Base-by-base conservation (phyloP, 2,888 invertebrate species). In the Phalera bucephala region DNA sequence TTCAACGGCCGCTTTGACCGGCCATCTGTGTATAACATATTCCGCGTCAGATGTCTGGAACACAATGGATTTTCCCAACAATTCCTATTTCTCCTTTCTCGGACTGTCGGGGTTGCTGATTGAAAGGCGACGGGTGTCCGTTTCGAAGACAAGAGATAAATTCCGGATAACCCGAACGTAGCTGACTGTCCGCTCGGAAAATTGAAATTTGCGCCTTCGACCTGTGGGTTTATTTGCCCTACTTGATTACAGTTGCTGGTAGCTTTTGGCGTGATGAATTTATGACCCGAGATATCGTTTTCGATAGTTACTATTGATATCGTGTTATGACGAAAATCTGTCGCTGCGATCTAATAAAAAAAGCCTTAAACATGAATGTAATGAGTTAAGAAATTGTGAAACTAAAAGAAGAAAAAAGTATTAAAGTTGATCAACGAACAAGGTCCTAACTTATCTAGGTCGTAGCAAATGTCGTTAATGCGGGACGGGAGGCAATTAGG, bases 401-500 rank as follows among this genome's bases (percentile, higher is more conserved):
- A n/a, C 26, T 30, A 19, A 8, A 31, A 25, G 21, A 35, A 23
- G 39, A 44, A 43, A 39, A 39, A 48, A 36, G 25, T 40, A 31
- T 46, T 32, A 43, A 43, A 45, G 33, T 48, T 28, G 21, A 33
- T 62, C 50, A 50, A 36, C 36, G 40, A 63, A 51, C 49, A 45
- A 47, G 49, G 48, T 45, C 42, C 43, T 52, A 55, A 44, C 42
- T 30, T 45, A 78, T 77, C 66, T 80, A 76, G 80, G 80, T 79
- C 77, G 72, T 62, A 64, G 72, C 59, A 65, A 72, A 72, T 66
- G 71, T 73, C 66, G 75, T 75, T 78, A 76, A 72, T 74, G 68
- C 71, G 69, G 75, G 69, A 65, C 73, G 73, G 72, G 64, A 72
- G 74, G 78, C 79, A 86, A 86, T 85, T 84, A 83, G 80, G 80